Percentiles rank a stretch among this genome's conserved stretches.
These are phyloP conservation scores for Leuciscus waleckii DNA, from an alignment of 2,797 vertebrate species.

Conservation along the genomic window DNA sequence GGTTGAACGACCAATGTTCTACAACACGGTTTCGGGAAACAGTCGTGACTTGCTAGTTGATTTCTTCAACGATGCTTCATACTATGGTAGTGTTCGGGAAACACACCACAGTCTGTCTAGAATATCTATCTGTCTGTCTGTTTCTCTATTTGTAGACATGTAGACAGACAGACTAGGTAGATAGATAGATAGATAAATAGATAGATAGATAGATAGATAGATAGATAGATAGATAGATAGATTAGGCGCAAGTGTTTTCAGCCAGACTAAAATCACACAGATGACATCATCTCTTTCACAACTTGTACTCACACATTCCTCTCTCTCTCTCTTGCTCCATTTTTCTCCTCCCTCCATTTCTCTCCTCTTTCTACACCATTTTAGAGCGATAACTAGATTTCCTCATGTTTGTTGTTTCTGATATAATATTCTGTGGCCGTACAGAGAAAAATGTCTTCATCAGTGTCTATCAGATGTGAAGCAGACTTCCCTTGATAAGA, in stretches of 20 bases:
- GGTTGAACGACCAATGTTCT: too few species aligned
- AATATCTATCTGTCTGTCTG: too few species aligned
- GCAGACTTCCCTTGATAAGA: constrained; percentile 46
- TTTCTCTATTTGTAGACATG: too few species aligned
- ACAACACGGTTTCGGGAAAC: too few species aligned
- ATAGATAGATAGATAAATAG: background rate
- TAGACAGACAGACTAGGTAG: too few species aligned
- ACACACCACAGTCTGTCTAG: too few species aligned
- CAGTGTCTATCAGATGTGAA: constrained; percentile 55
- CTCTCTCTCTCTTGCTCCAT: background rate
- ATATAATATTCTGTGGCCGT: constrained; percentile 59
- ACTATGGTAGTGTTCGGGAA: too few species aligned
- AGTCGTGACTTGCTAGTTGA: too few species aligned
- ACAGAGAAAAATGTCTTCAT: constrained; percentile 64
- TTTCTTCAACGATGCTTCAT: too few species aligned
- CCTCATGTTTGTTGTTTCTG: constrained; percentile 49
- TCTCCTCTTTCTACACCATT: constrained; percentile 41
- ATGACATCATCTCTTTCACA: constrained; percentile 59
- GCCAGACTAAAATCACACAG: constrained; percentile 15
- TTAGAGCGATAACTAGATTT: constrained; percentile 58
- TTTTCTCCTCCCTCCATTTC: constrained; percentile 18
- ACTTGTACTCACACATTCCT: constrained; percentile 24
- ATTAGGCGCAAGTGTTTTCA: background rate
- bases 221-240: background rate
- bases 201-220: background rate